phyloP scores from a whole-genome alignment of 2,888 invertebrate genomes.

The Cephus rjabovi region DNA sequence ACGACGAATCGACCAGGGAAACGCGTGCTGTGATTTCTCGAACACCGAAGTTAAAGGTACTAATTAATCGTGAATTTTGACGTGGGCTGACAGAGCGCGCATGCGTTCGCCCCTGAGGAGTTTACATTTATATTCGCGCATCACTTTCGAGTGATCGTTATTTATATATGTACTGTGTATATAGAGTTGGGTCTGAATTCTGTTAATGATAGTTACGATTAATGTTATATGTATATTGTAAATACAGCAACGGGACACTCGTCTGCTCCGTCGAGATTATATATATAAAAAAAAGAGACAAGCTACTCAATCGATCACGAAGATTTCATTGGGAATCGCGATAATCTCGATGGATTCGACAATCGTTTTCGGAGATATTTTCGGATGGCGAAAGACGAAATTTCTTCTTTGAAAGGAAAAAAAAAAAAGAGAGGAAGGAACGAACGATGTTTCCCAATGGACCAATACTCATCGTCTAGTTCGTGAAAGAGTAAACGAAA shows the following conservation, averaged over 20 bases:
- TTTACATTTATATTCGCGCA: background rate
- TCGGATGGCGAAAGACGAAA: background rate
- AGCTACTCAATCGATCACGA: background rate
- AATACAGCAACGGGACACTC: background rate
- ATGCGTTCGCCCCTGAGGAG: background rate
- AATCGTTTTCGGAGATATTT: slow-evolving; percentile 22
- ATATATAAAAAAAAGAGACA: background rate
- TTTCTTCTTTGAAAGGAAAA: background rate
- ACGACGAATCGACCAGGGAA: background rate
- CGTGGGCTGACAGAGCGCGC: background rate
- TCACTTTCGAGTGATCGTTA: background rate
- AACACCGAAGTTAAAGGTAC: background rate
- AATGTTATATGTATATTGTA: background rate
- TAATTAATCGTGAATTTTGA: background rate
- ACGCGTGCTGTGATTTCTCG: background rate
- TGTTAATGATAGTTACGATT: background rate
- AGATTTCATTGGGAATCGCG: background rate
- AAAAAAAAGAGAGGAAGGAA: background rate
- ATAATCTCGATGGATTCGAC: background rate
- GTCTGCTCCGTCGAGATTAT: background rate
- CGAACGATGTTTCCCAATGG: slow-evolving; percentile 47
- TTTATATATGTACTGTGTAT: background rate
- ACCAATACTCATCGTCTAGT: slow-evolving; percentile 56
- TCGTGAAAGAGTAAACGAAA: slow-evolving; percentile 2
- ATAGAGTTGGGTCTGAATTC: background rate